These are phyloP conservation scores for Drosophila nr. medialis DNA, from an alignment of 2,888 invertebrate species.

Conservation along the genomic window DNA sequence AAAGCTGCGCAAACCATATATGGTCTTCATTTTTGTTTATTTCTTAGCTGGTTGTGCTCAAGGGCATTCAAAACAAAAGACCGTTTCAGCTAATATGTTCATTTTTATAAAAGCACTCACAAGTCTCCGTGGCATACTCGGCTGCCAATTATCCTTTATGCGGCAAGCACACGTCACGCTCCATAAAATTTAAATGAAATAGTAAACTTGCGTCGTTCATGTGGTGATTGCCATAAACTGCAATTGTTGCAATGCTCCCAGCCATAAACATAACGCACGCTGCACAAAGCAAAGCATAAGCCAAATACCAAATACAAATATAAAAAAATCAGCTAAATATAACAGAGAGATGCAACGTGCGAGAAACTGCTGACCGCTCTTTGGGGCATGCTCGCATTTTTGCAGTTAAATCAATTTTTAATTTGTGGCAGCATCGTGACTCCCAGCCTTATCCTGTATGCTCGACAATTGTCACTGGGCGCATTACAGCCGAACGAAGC, in stretches of 20 bases:
- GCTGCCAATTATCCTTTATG: slow-evolving; percentile 71
- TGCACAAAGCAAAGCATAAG: slow-evolving; percentile 37
- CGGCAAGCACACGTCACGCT: slow-evolving; percentile 64
- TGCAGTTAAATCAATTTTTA: slow-evolving; percentile 75
- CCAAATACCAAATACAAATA: slow-evolving; percentile 20
- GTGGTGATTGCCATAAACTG: slow-evolving; percentile 77
- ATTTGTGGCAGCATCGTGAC: slow-evolving; percentile 64
- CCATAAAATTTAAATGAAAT: slow-evolving; percentile 77
- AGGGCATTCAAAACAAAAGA: slow-evolving; percentile 1
- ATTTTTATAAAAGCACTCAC: slow-evolving; percentile 24
- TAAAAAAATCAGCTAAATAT: slow-evolving; percentile 4
- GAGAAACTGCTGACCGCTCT: slow-evolving; percentile 48
- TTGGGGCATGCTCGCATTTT: slow-evolving; percentile 56
- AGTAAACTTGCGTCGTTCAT: slow-evolving; percentile 72
- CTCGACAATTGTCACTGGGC: slow-evolving; percentile 60
- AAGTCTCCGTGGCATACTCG: slow-evolving; percentile 36
- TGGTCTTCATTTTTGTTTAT: slow-evolving; percentile 13
- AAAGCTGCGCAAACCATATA: slow-evolving; percentile 6
- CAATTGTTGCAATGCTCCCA: slow-evolving; percentile 60
- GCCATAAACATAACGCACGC: slow-evolving; percentile 62
- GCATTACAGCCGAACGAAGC: slow-evolving; percentile 46
- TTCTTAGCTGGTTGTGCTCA: slow-evolving; percentile 9
- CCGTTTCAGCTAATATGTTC: slow-evolving; percentile 18
- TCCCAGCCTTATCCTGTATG: slow-evolving; percentile 35
- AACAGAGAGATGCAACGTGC: slow-evolving; percentile 31